Evolutionary conservation across 2,888 invertebrate species (phyloP).

Genomic region (Ichneumoninae sp.): DNA sequence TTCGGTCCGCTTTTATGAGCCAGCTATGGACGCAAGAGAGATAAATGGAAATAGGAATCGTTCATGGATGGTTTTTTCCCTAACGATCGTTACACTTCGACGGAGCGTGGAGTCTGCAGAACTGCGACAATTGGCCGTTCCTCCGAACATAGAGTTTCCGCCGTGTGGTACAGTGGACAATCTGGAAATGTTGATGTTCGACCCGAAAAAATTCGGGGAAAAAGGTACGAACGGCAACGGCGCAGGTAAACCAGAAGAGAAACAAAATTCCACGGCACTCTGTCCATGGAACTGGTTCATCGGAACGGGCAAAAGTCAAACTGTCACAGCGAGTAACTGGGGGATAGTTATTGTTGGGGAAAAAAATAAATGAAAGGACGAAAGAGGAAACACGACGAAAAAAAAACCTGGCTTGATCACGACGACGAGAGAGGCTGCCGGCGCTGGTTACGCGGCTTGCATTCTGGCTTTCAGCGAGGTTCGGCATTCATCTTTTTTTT

Average conservation of each 20-base stretch:
- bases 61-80: constrained; percentile 16
- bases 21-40: constrained; percentile 30
- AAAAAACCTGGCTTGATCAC: constrained; percentile 33
- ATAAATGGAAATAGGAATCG: constrained; percentile 37
- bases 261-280: constrained; percentile 20
- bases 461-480: constrained; percentile 37
- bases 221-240: constrained; percentile 1
- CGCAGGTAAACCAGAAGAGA: constrained; percentile 14
- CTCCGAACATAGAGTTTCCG: not conserved
- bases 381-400: constrained; percentile 33
- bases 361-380: constrained; percentile 35
- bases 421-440: constrained; percentile 37
- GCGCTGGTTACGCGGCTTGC: constrained; percentile 50
- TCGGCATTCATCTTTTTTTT: constrained; percentile 47
- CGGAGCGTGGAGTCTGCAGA: not conserved
- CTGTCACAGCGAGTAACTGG: constrained; percentile 15
- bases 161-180: not conserved
- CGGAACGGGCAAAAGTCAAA: constrained; percentile 3
- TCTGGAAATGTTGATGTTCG: constrained; percentile 5
- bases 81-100: constrained; percentile 16
- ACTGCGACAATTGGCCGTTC: not conserved
- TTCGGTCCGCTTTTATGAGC: constrained; percentile 20
- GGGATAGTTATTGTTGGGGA: constrained; percentile 19
- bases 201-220: not conserved
- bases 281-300: not conserved